These are phyloP conservation scores for Mus caroli DNA, from an alignment of 2,797 vertebrate species.

Conservation along the genomic window DNA sequence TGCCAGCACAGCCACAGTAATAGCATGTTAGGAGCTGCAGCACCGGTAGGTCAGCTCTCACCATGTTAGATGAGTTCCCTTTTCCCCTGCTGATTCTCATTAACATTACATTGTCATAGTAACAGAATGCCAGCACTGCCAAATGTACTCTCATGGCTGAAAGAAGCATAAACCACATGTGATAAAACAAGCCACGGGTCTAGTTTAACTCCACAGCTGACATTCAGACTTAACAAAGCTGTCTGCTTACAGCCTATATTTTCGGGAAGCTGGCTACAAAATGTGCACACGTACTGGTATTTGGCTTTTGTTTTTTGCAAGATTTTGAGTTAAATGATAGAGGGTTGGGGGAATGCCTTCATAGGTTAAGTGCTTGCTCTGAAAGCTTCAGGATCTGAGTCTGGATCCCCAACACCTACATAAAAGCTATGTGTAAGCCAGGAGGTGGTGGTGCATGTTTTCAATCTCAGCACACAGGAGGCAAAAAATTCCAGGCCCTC, in stretches of 20 bases:
- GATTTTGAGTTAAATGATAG: conserved; percentile 26
- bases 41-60: conserved; percentile 40
- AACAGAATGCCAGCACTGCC: conserved; percentile 52
- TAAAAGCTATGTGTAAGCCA: background rate
- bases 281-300: background rate
- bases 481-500: background rate
- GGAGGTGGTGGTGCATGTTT: background rate
- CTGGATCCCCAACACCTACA: background rate
- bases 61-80: conserved; percentile 13
- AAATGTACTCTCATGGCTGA: conserved; percentile 38
- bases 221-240: background rate
- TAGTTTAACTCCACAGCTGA: background rate
- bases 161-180: conserved; percentile 28
- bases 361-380: background rate
- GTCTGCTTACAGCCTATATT: background rate
- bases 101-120: conserved; percentile 65
- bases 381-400: background rate
- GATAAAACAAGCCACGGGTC: conserved; percentile 60
- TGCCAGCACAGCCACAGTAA: conserved; percentile 38
- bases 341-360: background rate
- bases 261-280: background rate
- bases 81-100: conserved; percentile 55
- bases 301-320: background rate
- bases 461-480: background rate
- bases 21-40: conserved; percentile 37